These are phyloP conservation scores for Lysiphlebus fabarum DNA, from an alignment of 1,140 invertebrate species.

Conservation along the genomic window DNA sequence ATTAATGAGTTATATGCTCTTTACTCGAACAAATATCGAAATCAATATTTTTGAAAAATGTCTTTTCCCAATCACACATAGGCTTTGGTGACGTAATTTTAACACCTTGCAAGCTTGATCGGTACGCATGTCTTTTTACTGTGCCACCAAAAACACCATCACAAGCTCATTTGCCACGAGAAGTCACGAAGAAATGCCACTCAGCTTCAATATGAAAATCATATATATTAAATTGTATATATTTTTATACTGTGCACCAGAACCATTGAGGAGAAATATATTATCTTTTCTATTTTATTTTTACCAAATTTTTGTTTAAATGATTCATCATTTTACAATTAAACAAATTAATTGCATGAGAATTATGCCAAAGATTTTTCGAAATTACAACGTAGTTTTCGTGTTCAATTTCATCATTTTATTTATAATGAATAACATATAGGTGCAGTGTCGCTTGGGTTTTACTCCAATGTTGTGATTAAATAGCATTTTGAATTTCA, in stretches of 20 bases:
- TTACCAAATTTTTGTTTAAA: slow-evolving; percentile 7
- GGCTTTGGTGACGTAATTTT: background rate
- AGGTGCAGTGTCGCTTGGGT: slow-evolving; percentile 11
- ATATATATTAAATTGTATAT: slow-evolving; percentile 3
- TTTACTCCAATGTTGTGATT: slow-evolving; percentile 11
- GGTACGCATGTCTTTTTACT: slow-evolving; percentile 25
- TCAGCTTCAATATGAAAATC: slow-evolving; percentile 1
- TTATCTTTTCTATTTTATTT: slow-evolving; percentile 13
- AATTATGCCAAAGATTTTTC: background rate
- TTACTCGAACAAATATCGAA: slow-evolving; percentile 19
- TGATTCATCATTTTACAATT: slow-evolving; percentile 1
- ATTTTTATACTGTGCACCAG: slow-evolving; percentile 11
- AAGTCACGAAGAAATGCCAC: slow-evolving; percentile 11
- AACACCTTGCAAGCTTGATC: slow-evolving; percentile 27
- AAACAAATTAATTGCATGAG: background rate
- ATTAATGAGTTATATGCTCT: slow-evolving; percentile 15
- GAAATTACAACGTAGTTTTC: slow-evolving; percentile 9
- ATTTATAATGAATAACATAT: slow-evolving; percentile 10
- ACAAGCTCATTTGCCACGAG: slow-evolving; percentile 4
- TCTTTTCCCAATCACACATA: slow-evolving; percentile 19
- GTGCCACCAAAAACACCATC: slow-evolving; percentile 1
- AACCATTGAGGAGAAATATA: slow-evolving; percentile 4
- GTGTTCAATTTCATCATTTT: background rate
- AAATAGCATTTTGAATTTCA: slow-evolving; percentile 5
- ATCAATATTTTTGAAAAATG: slow-evolving; percentile 25